Conservation (phyloP, 2,113 vertebrate genomes). For the Sterrhoptilus dennistouni region DNA sequence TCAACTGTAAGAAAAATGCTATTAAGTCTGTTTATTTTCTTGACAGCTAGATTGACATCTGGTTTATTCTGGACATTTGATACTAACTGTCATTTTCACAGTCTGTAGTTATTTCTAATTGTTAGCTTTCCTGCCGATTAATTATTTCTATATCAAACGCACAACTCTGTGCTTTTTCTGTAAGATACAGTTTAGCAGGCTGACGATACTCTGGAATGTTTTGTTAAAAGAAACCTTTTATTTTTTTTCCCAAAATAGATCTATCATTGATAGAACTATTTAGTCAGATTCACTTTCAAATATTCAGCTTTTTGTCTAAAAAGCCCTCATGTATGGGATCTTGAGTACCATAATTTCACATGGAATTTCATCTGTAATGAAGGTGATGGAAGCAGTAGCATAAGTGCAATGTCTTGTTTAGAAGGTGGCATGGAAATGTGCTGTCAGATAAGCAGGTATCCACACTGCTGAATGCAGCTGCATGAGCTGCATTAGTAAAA, state of each 20-base stretch:
- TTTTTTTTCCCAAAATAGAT: neutral
- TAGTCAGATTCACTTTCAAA: neutral
- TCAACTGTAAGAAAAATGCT: neutral
- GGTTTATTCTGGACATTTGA: neutral
- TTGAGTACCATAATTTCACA: neutral
- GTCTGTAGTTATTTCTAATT: neutral
- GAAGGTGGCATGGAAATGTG: neutral
- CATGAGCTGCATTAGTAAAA: neutral
- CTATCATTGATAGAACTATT: neutral
- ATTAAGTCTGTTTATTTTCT: neutral
- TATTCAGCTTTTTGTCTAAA: neutral
- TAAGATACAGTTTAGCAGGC: neutral
- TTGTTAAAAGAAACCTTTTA: neutral
- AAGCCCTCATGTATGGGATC: neutral
- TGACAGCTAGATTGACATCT: neutral
- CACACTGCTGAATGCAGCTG: neutral
- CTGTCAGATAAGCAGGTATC: neutral
- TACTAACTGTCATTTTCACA: neutral
- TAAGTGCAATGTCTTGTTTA: neutral
- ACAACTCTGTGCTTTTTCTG: neutral
- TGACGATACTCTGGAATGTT: neutral
- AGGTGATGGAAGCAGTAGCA: neutral
- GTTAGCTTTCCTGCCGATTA: neutral
- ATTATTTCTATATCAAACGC: fast-evolving
- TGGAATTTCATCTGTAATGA: neutral